phyloP scores from a whole-genome alignment of 2,113 vertebrate species.

The Miniopterus natalensis region DNA sequence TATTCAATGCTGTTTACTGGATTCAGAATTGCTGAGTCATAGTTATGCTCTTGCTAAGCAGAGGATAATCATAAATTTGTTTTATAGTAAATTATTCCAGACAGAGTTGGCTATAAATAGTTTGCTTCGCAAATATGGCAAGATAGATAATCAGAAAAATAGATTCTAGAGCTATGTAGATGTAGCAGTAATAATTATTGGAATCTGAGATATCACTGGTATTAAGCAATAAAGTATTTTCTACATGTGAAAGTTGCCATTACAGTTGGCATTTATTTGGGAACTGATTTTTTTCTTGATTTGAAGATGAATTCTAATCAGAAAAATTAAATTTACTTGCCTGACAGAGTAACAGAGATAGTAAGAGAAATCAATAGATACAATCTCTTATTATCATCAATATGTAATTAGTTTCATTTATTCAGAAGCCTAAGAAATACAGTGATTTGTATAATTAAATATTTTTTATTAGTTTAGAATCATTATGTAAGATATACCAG shows the following conservation, averaged over 20 bases:
- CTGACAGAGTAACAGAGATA: not conserved
- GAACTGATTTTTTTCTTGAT: not conserved
- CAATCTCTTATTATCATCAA: not conserved
- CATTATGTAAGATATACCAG: not conserved
- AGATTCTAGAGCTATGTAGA: not conserved
- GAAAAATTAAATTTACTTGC: constrained; percentile 16
- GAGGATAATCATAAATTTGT: not conserved
- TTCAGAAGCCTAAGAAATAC: not conserved
- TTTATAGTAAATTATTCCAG: constrained; percentile 30
- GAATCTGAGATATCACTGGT: not conserved
- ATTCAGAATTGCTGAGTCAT: not conserved
- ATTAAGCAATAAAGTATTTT: not conserved
- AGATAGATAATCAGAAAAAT: not conserved
- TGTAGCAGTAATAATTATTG: not conserved
- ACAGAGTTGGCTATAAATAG: not conserved
- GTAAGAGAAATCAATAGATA: not conserved
- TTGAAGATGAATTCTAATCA: not conserved
- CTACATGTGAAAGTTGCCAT: not conserved
- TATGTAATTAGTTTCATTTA: not conserved
- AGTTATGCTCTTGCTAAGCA: not conserved
- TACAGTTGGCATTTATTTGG: not conserved
- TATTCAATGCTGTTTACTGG: not conserved
- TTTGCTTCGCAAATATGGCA: not conserved
- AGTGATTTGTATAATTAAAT: not conserved
- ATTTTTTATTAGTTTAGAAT: not conserved